A percentile compares a stretch with the other conserved stretches of the same genome.
Evolutionary conservation across 2,888 invertebrate species (phyloP).

Genomic region (Anorthoa munda): DNA sequence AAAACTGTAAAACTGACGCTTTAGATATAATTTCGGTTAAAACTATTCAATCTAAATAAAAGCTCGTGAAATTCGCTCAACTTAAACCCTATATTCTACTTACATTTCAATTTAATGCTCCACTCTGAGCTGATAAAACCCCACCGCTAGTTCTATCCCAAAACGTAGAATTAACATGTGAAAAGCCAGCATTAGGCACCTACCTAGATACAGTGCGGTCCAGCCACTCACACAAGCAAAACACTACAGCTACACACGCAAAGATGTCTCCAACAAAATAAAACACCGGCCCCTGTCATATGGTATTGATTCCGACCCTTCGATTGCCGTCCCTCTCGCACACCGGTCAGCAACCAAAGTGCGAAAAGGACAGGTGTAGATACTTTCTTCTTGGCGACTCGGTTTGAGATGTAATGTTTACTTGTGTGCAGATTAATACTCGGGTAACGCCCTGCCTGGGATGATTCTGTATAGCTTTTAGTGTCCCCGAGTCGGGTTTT

Average conservation of each 20-base stretch:
- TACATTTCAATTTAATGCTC: constrained; percentile 29
- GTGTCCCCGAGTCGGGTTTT: constrained; percentile 60
- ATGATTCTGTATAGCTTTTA: constrained; percentile 65
- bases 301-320: constrained; percentile 88
- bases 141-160: constrained; percentile 40
- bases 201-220: constrained; percentile 53
- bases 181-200: constrained; percentile 60
- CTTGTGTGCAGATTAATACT: constrained; percentile 81
- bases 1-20: constrained; percentile 12
- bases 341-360: constrained; percentile 69
- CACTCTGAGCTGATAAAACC: constrained; percentile 28
- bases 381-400: constrained; percentile 73
- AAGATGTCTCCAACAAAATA: constrained; percentile 87
- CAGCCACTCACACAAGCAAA: constrained; percentile 67
- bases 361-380: constrained; percentile 75
- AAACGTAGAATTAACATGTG: constrained; percentile 63
- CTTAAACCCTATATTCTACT: constrained; percentile 21
- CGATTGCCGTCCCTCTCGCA: constrained; percentile 73
- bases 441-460: constrained; percentile 79
- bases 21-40: constrained; percentile 18
- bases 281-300: constrained; percentile 85
- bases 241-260: constrained; percentile 64
- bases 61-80: constrained; percentile 27
- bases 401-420: constrained; percentile 79
- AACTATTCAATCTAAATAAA: constrained; percentile 9